Evolutionary conservation across 1,140 invertebrate genomes (phyloP), one percentile per base, ranked within the genome.

Genomic region (Luehdorfia chinensis): DNA sequence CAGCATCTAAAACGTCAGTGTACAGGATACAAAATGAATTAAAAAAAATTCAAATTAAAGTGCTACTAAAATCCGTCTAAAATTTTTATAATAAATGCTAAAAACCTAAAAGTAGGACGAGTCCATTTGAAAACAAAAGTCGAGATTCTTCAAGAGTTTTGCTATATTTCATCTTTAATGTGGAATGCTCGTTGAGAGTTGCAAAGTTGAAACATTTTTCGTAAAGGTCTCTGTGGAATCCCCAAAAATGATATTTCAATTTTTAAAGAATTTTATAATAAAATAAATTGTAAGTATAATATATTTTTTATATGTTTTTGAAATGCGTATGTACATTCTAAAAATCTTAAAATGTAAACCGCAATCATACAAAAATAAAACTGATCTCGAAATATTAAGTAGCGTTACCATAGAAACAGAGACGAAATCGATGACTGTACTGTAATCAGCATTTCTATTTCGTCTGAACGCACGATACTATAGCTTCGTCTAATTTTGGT

Each of bases 391-490:
- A 51, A 51, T 51, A 46, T 51, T 50, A 37, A 50, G 36, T 12
- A 39, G 25, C 16, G 47, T 44, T 39, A 21, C 37, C 32, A 44
- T 54, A 48, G 39, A 43, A 53, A 53, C 45, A 46, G 18, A 34
- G 45, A 50, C 36, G 33, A 48, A 30, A 51, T 52, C 48, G 41
- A 50, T 51, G 47, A 32, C 39, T 50, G 55, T 34, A 64, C 46
- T 64, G 51, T 72, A 69, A 72, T 64, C 69, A 56, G 63, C 65
- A 69, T 72, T 69, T 48, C 58, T 55, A 58, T 59, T 71, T 47
- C 47, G 44, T 44, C 56, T 47, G 45, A 58, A 53, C 50, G 41
- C 50, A 30, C 44, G 47, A 36, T 21, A 47, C 44, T 44, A 36
- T 21, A 47, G 53, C 50, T 55, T 49, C 55, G 28, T 59, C 56